Conservation (phyloP, 1,140 invertebrate genomes). For the Colletes latitarsis region DNA sequence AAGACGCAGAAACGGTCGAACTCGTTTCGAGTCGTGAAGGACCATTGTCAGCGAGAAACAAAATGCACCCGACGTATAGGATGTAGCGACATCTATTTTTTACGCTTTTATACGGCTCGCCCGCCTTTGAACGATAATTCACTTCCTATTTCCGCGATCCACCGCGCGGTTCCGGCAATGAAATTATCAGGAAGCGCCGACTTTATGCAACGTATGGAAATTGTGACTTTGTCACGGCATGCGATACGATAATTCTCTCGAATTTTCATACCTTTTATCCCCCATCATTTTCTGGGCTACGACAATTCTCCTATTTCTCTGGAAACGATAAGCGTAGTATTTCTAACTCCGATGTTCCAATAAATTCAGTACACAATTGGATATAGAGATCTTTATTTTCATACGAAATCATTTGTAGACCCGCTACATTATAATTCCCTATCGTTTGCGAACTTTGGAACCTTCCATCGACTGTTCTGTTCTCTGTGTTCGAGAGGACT, state of each 20-base stretch:
- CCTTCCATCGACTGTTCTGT: no score
- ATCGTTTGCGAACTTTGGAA: no score
- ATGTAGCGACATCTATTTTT: neutral
- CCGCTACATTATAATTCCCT: neutral
- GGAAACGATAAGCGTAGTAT: no score
- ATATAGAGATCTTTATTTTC: slow-evolving; percentile 1
- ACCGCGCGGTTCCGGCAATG: neutral
- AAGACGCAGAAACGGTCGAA: neutral
- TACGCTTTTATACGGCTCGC: neutral
- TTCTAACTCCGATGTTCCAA: no score
- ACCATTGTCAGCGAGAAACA: neutral
- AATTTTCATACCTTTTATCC: neutral
- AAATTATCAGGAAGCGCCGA: neutral
- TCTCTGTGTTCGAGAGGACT: no score
- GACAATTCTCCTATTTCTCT: no score
- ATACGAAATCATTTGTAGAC: slow-evolving; percentile 1
- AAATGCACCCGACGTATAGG: neutral
- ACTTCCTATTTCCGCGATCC: neutral
- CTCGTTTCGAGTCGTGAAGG: neutral
- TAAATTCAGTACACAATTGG: no score
- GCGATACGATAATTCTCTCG: neutral
- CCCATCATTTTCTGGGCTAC: no score
- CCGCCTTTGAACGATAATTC: neutral
- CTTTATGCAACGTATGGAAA: neutral
- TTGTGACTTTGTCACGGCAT: slow-evolving; percentile 7